These are phyloP conservation scores for Latrodectus geometricus DNA, from an alignment of 1,140 invertebrate species.

Conservation along the genomic window DNA sequence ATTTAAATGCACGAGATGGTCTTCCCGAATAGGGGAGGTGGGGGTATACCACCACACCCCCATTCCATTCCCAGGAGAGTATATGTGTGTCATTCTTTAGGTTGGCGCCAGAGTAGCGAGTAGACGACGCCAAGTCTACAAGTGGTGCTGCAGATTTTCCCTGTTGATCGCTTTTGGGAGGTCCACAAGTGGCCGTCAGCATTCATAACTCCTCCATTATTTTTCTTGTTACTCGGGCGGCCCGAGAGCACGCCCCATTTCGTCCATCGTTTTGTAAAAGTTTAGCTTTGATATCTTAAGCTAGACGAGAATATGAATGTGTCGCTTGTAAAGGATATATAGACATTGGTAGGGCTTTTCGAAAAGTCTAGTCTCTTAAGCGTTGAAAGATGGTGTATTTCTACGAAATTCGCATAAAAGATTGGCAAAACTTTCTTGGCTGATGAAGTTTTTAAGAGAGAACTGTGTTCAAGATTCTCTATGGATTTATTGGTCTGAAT, in stretches of 20 bases:
- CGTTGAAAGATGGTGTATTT: background rate
- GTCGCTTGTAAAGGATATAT: background rate
- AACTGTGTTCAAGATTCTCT: too few relatives aligned
- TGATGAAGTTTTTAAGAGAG: background rate
- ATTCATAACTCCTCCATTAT: slow-evolving; percentile 31
- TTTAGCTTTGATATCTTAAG: background rate
- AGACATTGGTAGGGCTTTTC: background rate
- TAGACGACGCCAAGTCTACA: slow-evolving; percentile 37
- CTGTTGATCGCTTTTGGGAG: slow-evolving; percentile 48
- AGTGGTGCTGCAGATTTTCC: slow-evolving; percentile 47
- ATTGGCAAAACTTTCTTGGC: background rate
- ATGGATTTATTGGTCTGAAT: too few relatives aligned
- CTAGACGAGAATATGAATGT: background rate
- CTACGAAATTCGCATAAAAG: background rate
- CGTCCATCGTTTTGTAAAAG: background rate
- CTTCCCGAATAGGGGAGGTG: background rate
- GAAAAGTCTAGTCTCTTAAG: background rate
- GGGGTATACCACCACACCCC: background rate
- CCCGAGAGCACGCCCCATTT: background rate
- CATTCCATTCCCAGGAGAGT: background rate
- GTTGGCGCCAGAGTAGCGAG: slow-evolving; percentile 31
- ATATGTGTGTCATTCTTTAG: slow-evolving; percentile 45
- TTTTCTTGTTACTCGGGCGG: background rate
- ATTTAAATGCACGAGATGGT: slow-evolving; percentile 50
- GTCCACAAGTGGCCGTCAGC: slow-evolving; percentile 36